phyloP scores from a whole-genome alignment of 2,797 vertebrate species.

The Malacoraja senta region DNA sequence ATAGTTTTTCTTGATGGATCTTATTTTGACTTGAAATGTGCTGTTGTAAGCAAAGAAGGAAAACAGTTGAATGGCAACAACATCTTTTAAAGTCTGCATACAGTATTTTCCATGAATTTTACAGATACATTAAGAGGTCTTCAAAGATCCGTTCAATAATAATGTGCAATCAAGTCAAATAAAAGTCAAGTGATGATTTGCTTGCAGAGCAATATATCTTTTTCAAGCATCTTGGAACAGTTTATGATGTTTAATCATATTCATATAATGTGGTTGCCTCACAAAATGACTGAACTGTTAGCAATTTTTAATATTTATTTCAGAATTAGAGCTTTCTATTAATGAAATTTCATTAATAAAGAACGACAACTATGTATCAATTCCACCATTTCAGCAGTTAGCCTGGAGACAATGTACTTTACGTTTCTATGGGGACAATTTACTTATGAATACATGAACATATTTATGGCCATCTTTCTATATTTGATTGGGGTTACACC shows the following conservation, averaged over 20 bases:
- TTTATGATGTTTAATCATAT: conserved; percentile 4
- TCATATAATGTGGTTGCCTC: background rate
- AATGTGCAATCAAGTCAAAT: background rate
- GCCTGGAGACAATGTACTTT: background rate
- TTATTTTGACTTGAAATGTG: background rate
- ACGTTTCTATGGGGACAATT: background rate
- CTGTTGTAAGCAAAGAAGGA: background rate
- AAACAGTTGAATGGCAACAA: background rate
- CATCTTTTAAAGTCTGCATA: background rate
- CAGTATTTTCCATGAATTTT: background rate
- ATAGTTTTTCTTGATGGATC: background rate
- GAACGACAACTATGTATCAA: background rate
- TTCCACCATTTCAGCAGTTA: background rate
- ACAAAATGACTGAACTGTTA: background rate
- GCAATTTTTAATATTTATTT: background rate
- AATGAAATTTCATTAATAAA: conserved; percentile 23
- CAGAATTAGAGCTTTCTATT: conserved; percentile 4
- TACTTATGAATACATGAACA: background rate
- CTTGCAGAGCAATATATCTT: background rate
- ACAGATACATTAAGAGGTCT: background rate
- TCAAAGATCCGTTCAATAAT: background rate
- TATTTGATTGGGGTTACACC: background rate
- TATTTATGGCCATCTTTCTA: conserved; percentile 7
- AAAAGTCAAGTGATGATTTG: background rate
- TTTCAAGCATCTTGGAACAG: background rate